These are phyloP conservation scores for Phallusia fumigata DNA, from an alignment of 23 tunicate genomes.

Conservation along the genomic window DNA sequence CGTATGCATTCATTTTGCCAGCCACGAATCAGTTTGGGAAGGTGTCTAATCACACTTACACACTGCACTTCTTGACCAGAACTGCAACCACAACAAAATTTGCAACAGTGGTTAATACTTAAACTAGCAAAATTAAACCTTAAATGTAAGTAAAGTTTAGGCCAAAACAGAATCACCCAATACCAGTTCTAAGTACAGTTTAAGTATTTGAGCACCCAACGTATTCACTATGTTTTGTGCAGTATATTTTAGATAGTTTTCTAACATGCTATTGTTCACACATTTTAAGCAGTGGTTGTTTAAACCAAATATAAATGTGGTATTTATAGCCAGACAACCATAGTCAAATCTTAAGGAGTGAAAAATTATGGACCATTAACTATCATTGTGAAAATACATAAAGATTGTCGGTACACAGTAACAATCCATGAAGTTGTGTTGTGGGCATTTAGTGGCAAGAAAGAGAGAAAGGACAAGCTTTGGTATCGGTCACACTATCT, in stretches of 20 bases:
- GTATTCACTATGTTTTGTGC: too few relatives aligned
- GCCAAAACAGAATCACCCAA: background rate
- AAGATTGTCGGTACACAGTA: background rate
- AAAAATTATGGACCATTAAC: too few relatives aligned
- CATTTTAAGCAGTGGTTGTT: too few relatives aligned
- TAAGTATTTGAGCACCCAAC: too few relatives aligned
- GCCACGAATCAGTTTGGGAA: slow-evolving; percentile 43
- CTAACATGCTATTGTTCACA: too few relatives aligned
- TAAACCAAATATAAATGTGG: too few relatives aligned
- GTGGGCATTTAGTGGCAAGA: background rate
- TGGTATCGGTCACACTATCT: slow-evolving; percentile 14
- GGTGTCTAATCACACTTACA: slow-evolving; percentile 57
- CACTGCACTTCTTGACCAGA: slow-evolving; percentile 90
- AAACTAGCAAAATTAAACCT: background rate
- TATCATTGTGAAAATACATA: background rate
- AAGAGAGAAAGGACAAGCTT: slow-evolving; percentile 1
- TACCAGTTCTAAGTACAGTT: too few relatives aligned
- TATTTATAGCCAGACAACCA: too few relatives aligned
- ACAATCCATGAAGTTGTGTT: background rate
- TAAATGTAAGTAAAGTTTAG: background rate
- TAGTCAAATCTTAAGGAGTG: too few relatives aligned
- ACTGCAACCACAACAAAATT: slow-evolving; percentile 22
- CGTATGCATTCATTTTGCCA: slow-evolving; percentile 69
- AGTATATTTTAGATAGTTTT: too few relatives aligned
- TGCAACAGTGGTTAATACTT: background rate